Evolutionary conservation across 2,888 invertebrate species (phyloP).

Genomic region (Andricus curvator): DNA sequence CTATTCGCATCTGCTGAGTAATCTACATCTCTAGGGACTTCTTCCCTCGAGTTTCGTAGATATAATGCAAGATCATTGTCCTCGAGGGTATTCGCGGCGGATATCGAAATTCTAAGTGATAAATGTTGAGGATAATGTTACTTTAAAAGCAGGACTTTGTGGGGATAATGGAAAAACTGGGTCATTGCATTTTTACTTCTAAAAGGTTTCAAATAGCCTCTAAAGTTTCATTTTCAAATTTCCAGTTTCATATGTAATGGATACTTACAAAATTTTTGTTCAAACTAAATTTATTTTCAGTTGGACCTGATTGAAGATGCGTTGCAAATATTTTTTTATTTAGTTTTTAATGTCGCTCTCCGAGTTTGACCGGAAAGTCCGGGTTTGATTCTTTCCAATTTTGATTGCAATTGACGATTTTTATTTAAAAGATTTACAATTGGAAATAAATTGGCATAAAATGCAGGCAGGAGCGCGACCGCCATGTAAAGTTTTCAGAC

Average conservation of each 20-base stretch:
- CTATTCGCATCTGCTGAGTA: slow-evolving; percentile 24
- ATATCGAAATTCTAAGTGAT: slow-evolving; percentile 39
- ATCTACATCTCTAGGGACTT: slow-evolving; percentile 13
- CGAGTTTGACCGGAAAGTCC: too few species aligned
- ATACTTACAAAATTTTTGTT: too few species aligned
- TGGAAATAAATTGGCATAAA: too few species aligned
- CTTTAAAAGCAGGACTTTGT: slow-evolving; percentile 22
- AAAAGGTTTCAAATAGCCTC: background rate
- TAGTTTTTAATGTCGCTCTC: too few species aligned
- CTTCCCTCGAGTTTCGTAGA: slow-evolving; percentile 12
- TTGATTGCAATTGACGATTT: too few species aligned
- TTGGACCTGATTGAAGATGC: too few species aligned
- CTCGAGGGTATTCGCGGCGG: slow-evolving; percentile 20
- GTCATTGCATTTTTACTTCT: background rate
- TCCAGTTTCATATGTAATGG: background rate
- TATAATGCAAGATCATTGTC: slow-evolving; percentile 24
- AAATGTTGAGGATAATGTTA: slow-evolving; percentile 37
- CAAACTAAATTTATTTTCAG: too few species aligned
- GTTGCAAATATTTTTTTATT: too few species aligned
- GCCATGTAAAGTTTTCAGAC: too few species aligned
- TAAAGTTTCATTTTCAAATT: background rate
- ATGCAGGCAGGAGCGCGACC: too few species aligned
- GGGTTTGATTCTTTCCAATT: too few species aligned
- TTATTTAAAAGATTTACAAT: too few species aligned
- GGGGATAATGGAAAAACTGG: background rate